A percentile compares a stretch with the other conserved stretches of the same genome.
These are phyloP conservation scores for Holotrichia oblita DNA, from an alignment of 1,140 invertebrate species.

Conservation along the genomic window DNA sequence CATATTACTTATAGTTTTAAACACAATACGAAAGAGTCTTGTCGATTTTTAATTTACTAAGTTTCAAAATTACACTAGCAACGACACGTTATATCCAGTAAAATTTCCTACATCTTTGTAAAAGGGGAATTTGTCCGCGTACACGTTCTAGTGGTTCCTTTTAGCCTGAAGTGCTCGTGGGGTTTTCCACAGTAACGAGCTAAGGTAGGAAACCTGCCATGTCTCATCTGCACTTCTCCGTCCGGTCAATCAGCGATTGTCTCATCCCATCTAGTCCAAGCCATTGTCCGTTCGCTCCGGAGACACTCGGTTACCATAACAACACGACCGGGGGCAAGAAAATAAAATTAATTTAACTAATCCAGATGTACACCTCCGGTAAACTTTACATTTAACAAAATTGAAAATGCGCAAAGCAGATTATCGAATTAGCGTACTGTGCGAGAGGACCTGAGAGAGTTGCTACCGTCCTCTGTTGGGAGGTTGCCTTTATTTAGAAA, in stretches of 20 bases:
- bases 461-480: constrained; percentile 4
- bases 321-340: constrained; percentile 23
- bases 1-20: too few relatives aligned
- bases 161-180: constrained; percentile 23
- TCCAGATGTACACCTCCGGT: constrained; percentile 36
- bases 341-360: constrained; percentile 42
- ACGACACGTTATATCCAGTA: neutral
- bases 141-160: constrained; percentile 31
- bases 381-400: constrained; percentile 41
- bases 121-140: constrained; percentile 22
- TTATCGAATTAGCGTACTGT: constrained; percentile 30
- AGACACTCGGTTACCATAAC: constrained; percentile 39
- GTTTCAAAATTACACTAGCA: neutral
- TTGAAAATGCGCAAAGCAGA: constrained; percentile 40
- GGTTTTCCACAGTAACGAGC: constrained; percentile 24
- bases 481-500: constrained; percentile 27
- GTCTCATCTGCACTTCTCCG: constrained; percentile 37
- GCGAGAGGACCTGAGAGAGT: neutral
- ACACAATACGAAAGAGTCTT: too few relatives aligned
- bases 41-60: neutral
- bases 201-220: constrained; percentile 28
- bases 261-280: constrained; percentile 33
- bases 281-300: constrained; percentile 37
- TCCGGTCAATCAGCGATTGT: constrained; percentile 37
- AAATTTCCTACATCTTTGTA: neutral